These are phyloP conservation scores for Trissolcus basalis DNA, from an alignment of 1,140 invertebrate species.

Conservation along the genomic window DNA sequence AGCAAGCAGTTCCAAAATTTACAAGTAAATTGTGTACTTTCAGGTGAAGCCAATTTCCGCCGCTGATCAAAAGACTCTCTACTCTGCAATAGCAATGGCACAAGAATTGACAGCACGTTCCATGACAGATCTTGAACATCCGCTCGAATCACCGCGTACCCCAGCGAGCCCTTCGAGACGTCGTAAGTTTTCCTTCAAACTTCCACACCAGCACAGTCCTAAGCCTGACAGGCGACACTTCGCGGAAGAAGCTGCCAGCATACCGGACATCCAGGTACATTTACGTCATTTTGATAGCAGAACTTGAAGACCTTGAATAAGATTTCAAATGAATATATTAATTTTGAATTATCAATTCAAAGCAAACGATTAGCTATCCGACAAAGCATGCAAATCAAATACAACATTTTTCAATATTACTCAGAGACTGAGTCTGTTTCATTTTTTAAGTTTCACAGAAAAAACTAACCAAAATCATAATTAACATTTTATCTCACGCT, in stretches of 20 bases:
- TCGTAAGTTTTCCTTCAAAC: slow-evolving; percentile 91
- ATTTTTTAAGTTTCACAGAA: no score
- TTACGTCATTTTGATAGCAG: slow-evolving; percentile 47
- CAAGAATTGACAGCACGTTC: slow-evolving; percentile 93
- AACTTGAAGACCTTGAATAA: not conserved
- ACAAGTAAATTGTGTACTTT: slow-evolving; percentile 19
- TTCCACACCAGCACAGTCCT: slow-evolving; percentile 81
- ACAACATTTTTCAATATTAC: no score
- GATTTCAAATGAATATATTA: no score
- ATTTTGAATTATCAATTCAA: no score
- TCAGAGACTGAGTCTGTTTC: no score
- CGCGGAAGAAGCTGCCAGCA: slow-evolving; percentile 91
- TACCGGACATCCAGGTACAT: slow-evolving; percentile 91
- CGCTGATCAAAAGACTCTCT: slow-evolving; percentile 93
- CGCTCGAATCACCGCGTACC: slow-evolving; percentile 80
- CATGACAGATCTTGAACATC: slow-evolving; percentile 86
- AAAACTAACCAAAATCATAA: no score
- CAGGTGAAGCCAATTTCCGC: slow-evolving; percentile 95
- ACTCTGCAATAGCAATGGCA: slow-evolving; percentile 94
- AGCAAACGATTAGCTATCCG: no score
- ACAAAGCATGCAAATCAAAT: no score
- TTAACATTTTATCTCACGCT: no score
- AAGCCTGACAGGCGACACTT: slow-evolving; percentile 88
- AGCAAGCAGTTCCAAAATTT: not conserved
- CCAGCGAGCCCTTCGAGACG: slow-evolving; percentile 87